These are phyloP conservation scores for Butastur rufipennis DNA, from an alignment of 2,113 vertebrate species.

Conservation along the genomic window DNA sequence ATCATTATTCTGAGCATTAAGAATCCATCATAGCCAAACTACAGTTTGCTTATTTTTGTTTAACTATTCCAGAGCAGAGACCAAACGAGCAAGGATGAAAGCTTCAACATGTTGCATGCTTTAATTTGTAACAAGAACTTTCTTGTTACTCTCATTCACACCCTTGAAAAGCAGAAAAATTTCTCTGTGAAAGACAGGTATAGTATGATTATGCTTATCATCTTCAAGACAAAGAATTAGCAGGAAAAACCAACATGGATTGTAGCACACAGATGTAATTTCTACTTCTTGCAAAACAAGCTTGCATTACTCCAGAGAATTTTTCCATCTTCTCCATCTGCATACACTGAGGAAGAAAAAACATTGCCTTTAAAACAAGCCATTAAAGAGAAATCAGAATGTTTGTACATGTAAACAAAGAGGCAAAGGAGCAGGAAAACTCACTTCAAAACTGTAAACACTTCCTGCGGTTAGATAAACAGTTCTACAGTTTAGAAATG, in stretches of 20 bases:
- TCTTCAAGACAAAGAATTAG: constrained; percentile 36
- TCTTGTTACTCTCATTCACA: constrained; percentile 80
- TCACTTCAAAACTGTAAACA: constrained; percentile 30
- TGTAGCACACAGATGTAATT: not conserved
- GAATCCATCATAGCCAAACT: constrained; percentile 33
- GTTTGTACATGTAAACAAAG: not conserved
- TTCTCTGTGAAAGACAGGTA: constrained; percentile 84
- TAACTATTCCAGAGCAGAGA: constrained; percentile 74
- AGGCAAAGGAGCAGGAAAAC: not conserved
- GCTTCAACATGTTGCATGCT: constrained; percentile 73
- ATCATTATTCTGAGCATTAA: constrained; percentile 24
- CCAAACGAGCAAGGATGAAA: constrained; percentile 71
- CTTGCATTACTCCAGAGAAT: not conserved
- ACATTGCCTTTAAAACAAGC: not conserved
- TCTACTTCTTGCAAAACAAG: not conserved
- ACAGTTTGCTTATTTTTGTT: constrained; percentile 40
- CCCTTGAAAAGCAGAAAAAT: constrained; percentile 82
- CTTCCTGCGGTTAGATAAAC: constrained; percentile 20
- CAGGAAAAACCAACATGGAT: not conserved
- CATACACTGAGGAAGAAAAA: not conserved
- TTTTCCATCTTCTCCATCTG: constrained; percentile 21
- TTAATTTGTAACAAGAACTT: constrained; percentile 82
- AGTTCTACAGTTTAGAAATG: not conserved
- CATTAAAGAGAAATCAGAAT: constrained; percentile 4
- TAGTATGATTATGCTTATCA: constrained; percentile 41